phyloP scores from a whole-genome alignment of 2,888 invertebrate species.

The Zaprionus bogoriensis region DNA sequence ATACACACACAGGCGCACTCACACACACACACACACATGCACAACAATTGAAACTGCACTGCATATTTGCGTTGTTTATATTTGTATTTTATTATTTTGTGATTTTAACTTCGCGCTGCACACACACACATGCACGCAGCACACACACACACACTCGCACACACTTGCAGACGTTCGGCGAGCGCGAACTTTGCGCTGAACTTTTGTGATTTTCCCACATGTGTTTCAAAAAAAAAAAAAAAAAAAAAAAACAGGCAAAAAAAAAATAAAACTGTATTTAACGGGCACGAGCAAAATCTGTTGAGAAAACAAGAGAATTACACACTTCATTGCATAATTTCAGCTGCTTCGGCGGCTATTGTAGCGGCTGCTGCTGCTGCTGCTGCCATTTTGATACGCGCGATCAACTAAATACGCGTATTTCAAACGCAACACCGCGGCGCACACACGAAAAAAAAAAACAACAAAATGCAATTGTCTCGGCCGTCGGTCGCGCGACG shows the following conservation, averaged over 20 bases:
- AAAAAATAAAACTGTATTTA: conserved; percentile 1
- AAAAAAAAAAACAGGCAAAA: conserved; percentile 14
- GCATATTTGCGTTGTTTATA: conserved; percentile 53
- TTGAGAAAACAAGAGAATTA: conserved; percentile 37
- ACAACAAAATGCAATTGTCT: conserved; percentile 58
- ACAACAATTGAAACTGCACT: conserved; percentile 40
- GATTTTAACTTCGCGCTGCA: conserved; percentile 14
- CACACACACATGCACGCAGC: background rate
- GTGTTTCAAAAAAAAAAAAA: conserved; percentile 6
- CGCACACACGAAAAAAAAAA: conserved; percentile 51
- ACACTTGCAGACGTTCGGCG: background rate
- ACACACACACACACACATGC: conserved; percentile 5
- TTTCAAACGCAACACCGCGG: conserved; percentile 57
- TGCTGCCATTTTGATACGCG: conserved; percentile 60
- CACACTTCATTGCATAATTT: conserved; percentile 65
- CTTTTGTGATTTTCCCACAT: conserved; percentile 1
- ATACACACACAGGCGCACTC: conserved; percentile 12
- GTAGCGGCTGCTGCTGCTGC: conserved; percentile 46
- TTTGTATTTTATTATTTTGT: conserved; percentile 37
- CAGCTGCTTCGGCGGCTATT: conserved; percentile 45
- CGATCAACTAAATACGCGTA: conserved; percentile 58
- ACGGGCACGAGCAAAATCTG: too few relatives aligned
- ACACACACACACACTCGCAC: background rate
- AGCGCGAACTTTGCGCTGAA: background rate
- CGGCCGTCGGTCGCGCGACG: conserved; percentile 52